Base-by-base conservation (phyloP, 2,888 invertebrate genomes). In the Hemithea aestivaria region DNA sequence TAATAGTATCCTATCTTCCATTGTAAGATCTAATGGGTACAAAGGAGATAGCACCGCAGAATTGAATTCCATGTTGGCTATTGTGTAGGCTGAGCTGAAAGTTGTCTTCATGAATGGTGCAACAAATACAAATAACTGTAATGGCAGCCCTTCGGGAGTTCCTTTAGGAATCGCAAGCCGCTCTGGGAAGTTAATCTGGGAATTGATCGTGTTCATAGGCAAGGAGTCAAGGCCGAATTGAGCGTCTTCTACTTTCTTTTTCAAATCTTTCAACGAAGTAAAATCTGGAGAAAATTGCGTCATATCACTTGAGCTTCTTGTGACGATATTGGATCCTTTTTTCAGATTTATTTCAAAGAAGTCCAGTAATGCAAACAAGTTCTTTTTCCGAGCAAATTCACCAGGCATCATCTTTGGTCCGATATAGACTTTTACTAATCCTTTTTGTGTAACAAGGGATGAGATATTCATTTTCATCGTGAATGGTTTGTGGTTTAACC, bases 401-500 rank as follows among this genome's bases (percentile, higher is more conserved):
- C 88, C 88, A 23, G 89, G 88, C 60, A 91, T 88, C 50, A 89
- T 87, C 74, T 91, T 93, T 2, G 94, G 94, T 40, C 92, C 93
- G 22, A 93, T 66, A 81, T 90, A 94, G 26, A 93, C 77, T 56
- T 91, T 91, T 6, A 93, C 75, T 21, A 90, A 73, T 7, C 89
- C 91, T 61, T 90, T 90, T 47, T 84, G 84, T 1, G 81, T 64
- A 22, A 90, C 88, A 26, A 91, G 85, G 12, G 92, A 89, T 9
- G 88, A 82, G 23, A 94, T 82, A 30, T 89, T 87, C 26, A 93
- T 77, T 64, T 90, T 90, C 52, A 91, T 85, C 41, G 84, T 85
- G 81, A 93, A 94, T 5, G 91, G 90, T 53, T 93, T 91, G 74
- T 93, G 91, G 66, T 91, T 93, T 34, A 94, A 77, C 57, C 94